Conservation (phyloP, 2,797 vertebrate species). For the Lindbergichthys nudifrons region DNA sequence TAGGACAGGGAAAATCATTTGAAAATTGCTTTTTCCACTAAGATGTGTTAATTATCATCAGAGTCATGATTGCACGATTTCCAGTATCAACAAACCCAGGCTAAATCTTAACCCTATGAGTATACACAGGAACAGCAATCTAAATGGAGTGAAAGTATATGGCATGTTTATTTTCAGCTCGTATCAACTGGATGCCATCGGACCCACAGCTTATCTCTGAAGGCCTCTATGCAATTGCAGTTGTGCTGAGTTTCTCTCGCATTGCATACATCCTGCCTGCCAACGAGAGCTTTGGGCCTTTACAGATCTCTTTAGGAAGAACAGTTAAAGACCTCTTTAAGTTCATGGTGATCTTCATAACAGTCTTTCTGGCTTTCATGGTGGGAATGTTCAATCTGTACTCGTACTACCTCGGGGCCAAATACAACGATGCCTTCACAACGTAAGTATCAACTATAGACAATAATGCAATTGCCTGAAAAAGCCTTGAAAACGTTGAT, state of each 20-base stretch:
- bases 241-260: conserved; percentile 96
- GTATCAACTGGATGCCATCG: conserved; percentile 93
- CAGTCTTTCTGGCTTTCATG: conserved; percentile 99
- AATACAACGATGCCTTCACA: conserved; percentile 95
- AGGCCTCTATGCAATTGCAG: conserved; percentile 95
- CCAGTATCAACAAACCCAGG: background rate
- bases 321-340: conserved; percentile 98
- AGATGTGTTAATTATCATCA: background rate
- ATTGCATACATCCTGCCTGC: conserved; percentile 97
- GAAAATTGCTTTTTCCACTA: background rate
- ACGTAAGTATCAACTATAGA: conserved; percentile 86
- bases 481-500: background rate
- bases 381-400: conserved; percentile 99
- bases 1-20: background rate
- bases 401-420: conserved; percentile 95
- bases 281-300: conserved; percentile 96
- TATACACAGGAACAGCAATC: background rate
- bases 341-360: conserved; percentile 98
- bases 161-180: conserved; percentile 84
- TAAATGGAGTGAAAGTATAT: background rate
- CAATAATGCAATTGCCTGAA: background rate
- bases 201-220: conserved; percentile 98
- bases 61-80: background rate
- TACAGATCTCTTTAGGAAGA: conserved; percentile 96
- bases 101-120: background rate